Evolutionary conservation across 2,797 vertebrate genomes (phyloP), one percentile per base, ranked within the genome.

Genomic region (Sternotherus odoratus): DNA sequence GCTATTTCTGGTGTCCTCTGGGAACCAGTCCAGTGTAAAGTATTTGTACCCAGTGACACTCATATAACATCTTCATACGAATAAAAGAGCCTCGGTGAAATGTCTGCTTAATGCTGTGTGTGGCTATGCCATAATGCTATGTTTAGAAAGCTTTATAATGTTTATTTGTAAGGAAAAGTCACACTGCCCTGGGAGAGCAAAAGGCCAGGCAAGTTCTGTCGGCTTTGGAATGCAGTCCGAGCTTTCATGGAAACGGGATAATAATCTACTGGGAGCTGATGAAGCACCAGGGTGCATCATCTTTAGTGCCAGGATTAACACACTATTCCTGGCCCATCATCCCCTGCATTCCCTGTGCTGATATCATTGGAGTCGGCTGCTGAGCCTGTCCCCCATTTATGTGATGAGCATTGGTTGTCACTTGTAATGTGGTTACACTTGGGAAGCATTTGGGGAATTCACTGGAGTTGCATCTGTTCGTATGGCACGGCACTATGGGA

Each of bases 1-100:
- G 92, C 90, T 94, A 81, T 91, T 95, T 91, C 46, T 82, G 82
- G 91, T 86, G 82, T 81, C 79, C 95, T 95, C 88, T 49, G 79
- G 96, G 94, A 96, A 91, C 63, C 82, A 43, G 17, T 92, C 82
- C 88, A 8, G 94, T 92, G 82, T 77, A 49, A 92, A 90, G 88
- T 83, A 83, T 85, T 95, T 95, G 96, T 92, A 93, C 91, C 39
- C 75, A 85, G 81, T 91, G 96, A 90, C 86, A 60, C 86, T 95
- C 66, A 21, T 12, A 17, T 69, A 96, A 92, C 66, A 63, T 91
- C 87, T 81, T 82, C 46, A 3, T 92, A 93, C 92, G n/a, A 54
- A 83, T 49, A 7, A 75, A 85, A 82, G 82, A 96, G 88, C 79
- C 81, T 87, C 82, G 83, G 83, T 88, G 89, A 85, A 91, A 89